Conservation (phyloP, 1,140 invertebrate species). For the Uloborus diversus region DNA sequence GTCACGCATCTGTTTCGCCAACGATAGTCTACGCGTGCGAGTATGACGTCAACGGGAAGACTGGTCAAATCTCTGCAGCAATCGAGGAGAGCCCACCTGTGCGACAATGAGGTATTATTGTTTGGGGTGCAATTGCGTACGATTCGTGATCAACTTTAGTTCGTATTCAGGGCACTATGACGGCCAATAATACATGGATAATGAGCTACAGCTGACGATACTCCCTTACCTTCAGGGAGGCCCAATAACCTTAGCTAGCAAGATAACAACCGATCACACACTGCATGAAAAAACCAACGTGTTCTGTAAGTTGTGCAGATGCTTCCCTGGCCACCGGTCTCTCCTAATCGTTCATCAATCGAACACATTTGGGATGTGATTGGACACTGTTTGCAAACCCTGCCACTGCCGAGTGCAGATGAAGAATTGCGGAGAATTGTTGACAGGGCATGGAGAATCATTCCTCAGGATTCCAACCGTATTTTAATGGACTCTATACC, state of each 20-base stretch:
- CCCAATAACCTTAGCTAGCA: background rate
- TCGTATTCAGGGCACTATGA: slow-evolving; percentile 11
- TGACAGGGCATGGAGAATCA: background rate
- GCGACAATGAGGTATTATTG: slow-evolving; percentile 6
- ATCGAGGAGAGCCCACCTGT: background rate
- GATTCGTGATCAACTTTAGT: background rate
- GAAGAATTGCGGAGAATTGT: background rate
- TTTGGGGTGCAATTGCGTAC: background rate
- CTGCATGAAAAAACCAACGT: background rate
- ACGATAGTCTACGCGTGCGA: background rate
- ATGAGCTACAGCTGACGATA: background rate
- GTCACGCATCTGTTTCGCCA: slow-evolving; percentile 3
- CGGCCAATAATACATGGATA: slow-evolving; percentile 2
- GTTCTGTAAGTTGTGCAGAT: background rate
- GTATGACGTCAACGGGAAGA: background rate
- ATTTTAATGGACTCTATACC: background rate
- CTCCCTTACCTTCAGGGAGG: background rate
- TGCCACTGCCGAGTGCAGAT: background rate
- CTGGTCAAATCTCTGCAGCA: background rate
- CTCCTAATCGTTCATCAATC: background rate
- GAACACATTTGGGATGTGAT: too few relatives aligned
- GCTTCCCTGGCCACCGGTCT: too few relatives aligned
- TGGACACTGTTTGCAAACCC: too few relatives aligned
- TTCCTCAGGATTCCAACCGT: background rate
- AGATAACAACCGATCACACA: background rate